Base-by-base conservation (phyloP, 2,797 vertebrate species). In the Channa striata region DNA sequence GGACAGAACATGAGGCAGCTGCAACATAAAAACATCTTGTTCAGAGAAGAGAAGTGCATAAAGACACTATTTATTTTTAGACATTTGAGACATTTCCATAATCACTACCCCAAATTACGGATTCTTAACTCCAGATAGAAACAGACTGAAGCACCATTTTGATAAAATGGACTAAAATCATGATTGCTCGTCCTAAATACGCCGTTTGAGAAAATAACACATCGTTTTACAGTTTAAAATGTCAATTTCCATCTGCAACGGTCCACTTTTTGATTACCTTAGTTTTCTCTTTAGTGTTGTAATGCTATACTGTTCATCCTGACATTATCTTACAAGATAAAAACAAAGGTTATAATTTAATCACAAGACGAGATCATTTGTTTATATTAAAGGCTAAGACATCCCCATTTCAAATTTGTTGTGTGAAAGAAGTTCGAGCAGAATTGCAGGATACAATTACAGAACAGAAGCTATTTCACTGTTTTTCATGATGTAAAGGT, bases 221-320 rank as follows among this genome's bases (percentile, higher is more conserved):
- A 53, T 17, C 49, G 19, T 62, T 61, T 33, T 17, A 34, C 36
- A 13, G 11, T 34, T 42, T 42, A 40, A 71, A 30, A 70, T 59
- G 36, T 62, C 43, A 60, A 6, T 48, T 48, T 49, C 21, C 37
- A 13, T 46, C 8, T 46, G 33, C 23, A 36, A 14, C 52, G 11
- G 23, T 20, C 33, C 14, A 39, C 3, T 3, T 43, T 56, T 34
- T 54, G 25, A 44, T 43, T 43, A 60, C 25, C 33, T 21, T 8
- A 33, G 5, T 16, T 2, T n/a, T 71, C 12, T 20, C 44, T 8
- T 33, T 4, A n/a, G n/a, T n/a, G n/a, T n/a, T n/a, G n/a, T n/a
- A n/a, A n/a, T n/a, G n/a, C n/a, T 30, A 30, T 30, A 30, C 25
- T 30, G 25, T 30, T 4, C 6, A 30, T 30, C 25, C 6, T 6